Base-by-base conservation (phyloP, 2,888 invertebrate genomes). In the Cataglyphis livida region DNA sequence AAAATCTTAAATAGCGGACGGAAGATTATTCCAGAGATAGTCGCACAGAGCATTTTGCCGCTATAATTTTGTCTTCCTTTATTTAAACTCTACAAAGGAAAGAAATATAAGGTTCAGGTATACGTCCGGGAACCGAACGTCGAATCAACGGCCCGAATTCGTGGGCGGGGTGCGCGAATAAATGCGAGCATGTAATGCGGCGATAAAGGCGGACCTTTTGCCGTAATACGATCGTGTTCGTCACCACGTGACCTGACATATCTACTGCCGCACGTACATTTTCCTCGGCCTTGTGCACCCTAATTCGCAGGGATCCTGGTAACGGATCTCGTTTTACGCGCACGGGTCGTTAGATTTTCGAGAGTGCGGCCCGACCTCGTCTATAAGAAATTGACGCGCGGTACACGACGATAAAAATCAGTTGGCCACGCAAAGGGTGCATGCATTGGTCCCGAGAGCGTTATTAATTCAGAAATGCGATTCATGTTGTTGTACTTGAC, bases 351-450 rank as follows among this genome's bases (percentile, higher is more conserved):
- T 89, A 82, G 70, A 44, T 83, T 89, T 85, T 85, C 82, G 82
- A 85, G 85, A 75, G 65, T 12, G 51, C 38, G 44, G 64, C 10
- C 54, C 41, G 18, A 38, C 35, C 78, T 32, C 78, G 75, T 59
- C 85, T 82, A 86, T 81, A 78, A 88, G 85, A 87, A 89, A 89
- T 90, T 76, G 87, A 61, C 82, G 84, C 84, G 81, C 0, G 0
- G 86, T 83, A 85, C 48, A 75, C 83, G 82, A 68, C 81, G 89
- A 90, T 91, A 90, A 91, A 91, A 92, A 91, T 92, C 92, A 90
- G 90, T 90, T 88, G 88, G 88, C 90, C 86, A 88, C 84, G 87
- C 84, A 88, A 85, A 89, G 82, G 83, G 84, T 82, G 76, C 73
- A 74, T 82, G 62, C 64, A 89, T 87, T 57, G 83, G 83, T 68